phyloP scores from a whole-genome alignment of 2,113 vertebrate species.

The Pseudorasbora parva region DNA sequence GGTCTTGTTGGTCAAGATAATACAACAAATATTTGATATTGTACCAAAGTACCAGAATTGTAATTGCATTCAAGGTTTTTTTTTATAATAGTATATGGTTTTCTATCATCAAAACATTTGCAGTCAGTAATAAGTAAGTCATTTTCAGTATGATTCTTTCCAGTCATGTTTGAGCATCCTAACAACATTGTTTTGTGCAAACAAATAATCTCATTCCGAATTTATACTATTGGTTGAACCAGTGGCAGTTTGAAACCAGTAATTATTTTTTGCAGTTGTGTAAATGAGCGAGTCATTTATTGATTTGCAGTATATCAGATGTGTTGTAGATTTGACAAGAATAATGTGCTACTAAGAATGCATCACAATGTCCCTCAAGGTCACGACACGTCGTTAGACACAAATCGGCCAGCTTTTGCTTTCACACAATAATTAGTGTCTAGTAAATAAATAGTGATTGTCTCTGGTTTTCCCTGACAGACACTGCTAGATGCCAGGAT shows the following conservation, averaged over 20 bases:
- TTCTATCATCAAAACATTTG: not conserved
- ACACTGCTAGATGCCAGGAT: conserved; percentile 48
- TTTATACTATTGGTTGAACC: too few species aligned
- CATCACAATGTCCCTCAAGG: conserved; percentile 38
- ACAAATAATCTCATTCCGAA: too few species aligned
- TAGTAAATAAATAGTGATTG: conserved; percentile 49
- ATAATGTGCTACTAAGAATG: not conserved
- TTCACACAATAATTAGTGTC: conserved; percentile 48
- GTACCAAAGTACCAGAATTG: too few species aligned
- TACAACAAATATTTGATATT: too few species aligned
- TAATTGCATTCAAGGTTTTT: too few species aligned
- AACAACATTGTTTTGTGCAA: not conserved
- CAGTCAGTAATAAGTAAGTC: not conserved
- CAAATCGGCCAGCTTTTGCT: conserved; percentile 41
- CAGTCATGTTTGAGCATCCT: not conserved
- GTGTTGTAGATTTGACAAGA: not conserved
- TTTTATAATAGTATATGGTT: not conserved
- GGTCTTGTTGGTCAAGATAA: too few species aligned
- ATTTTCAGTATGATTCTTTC: not conserved
- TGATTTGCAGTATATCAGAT: not conserved
- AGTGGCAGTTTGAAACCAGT: not conserved
- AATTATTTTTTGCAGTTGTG: not conserved
- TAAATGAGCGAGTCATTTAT: conserved; percentile 9
- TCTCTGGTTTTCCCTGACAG: conserved; percentile 49
- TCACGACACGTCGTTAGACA: conserved; percentile 26